These are phyloP conservation scores for Okamejei kenojei DNA, from an alignment of 2,797 vertebrate genomes.

Conservation along the genomic window DNA sequence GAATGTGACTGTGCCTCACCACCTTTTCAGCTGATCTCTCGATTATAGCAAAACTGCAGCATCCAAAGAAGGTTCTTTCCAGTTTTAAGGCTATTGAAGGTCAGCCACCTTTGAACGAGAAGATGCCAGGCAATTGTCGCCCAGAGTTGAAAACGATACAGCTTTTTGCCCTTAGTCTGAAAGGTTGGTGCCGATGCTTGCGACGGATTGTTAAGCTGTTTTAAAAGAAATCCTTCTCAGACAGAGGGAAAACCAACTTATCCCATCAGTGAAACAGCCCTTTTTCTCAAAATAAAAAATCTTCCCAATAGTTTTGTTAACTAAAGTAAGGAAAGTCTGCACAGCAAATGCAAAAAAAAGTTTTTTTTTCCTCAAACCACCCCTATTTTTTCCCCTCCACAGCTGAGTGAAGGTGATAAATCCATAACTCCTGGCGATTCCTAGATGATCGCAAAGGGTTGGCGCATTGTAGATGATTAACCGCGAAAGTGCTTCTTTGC, in stretches of 20 bases:
- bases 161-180: neutral
- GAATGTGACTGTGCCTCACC: neutral
- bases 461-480: neutral
- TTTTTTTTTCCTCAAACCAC: neutral
- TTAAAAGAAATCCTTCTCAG: neutral
- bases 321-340: neutral
- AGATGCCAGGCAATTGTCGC: neutral
- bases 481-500: neutral
- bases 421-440: neutral
- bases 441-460: neutral
- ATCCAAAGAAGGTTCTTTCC: neutral
- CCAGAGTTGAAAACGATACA: neutral
- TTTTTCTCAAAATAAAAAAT: neutral
- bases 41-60: neutral
- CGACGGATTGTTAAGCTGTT: neutral
- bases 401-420: neutral
- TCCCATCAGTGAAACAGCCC: neutral
- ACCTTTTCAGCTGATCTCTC: neutral
- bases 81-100: constrained; percentile 8
- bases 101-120: neutral
- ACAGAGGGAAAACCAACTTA: neutral
- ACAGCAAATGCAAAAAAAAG: neutral
- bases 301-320: neutral
- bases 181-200: neutral
- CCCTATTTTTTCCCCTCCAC: neutral